Evolutionary conservation across 2,797 vertebrate genomes (phyloP).

Genomic region (Enteromius mattozi): DNA sequence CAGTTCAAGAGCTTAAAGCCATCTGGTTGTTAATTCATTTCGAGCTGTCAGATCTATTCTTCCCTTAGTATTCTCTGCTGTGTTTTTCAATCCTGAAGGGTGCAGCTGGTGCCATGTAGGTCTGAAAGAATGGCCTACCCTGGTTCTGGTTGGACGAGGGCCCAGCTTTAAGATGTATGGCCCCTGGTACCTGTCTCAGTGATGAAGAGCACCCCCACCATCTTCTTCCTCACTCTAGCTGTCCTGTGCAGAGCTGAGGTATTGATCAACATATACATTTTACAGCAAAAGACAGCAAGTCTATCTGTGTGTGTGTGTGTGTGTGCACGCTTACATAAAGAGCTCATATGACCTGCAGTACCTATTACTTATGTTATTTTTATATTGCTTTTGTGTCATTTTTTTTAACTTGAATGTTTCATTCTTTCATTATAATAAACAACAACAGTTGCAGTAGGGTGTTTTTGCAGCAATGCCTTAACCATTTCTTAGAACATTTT

Average conservation of each 20-base stretch:
- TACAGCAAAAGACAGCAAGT: neutral
- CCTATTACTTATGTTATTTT: neutral
- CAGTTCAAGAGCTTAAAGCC: neutral
- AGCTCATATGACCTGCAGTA: neutral
- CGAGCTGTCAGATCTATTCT: neutral
- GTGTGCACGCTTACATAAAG: neutral
- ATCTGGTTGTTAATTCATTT: neutral
- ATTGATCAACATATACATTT: neutral
- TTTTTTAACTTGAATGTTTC: neutral
- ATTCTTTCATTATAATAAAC: neutral
- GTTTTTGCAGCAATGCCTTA: neutral
- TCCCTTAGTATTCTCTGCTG: conserved; percentile 15
- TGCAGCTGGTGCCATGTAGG: conserved; percentile 12
- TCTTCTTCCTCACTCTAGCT: conserved; percentile 63
- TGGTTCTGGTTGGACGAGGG: conserved; percentile 31
- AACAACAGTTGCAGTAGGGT: neutral
- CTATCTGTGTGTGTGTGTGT: neutral
- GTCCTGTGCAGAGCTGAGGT: conserved; percentile 64
- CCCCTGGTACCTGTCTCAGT: conserved; percentile 51
- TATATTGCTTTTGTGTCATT: neutral
- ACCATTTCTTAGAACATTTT: neutral
- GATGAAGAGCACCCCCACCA: conserved; percentile 63
- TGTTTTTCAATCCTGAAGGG: conserved; percentile 20
- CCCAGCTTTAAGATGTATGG: conserved; percentile 56
- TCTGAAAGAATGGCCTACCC: conserved; percentile 44